A percentile compares a stretch with the other conserved stretches of the same genome.
These are phyloP conservation scores for Bombus ignitus DNA, from an alignment of 1,140 invertebrate genomes.

Conservation along the genomic window DNA sequence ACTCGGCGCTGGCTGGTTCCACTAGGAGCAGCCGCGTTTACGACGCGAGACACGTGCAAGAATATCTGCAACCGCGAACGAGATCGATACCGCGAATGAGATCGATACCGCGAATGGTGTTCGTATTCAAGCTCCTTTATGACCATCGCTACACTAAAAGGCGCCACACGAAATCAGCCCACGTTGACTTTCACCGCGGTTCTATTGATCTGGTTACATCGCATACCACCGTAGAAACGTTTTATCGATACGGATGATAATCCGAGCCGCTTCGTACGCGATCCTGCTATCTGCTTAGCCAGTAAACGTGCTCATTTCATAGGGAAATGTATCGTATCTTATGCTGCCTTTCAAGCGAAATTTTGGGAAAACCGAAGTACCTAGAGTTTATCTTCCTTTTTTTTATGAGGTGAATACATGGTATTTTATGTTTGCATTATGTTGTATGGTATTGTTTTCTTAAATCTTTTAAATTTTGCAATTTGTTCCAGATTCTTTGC, in stretches of 20 bases:
- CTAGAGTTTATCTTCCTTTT: background rate
- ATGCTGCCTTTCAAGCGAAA: background rate
- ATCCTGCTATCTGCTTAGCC: background rate
- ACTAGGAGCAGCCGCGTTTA: constrained; percentile 44
- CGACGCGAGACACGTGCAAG: constrained; percentile 61
- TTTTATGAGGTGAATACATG: background rate
- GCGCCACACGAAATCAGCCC: constrained; percentile 36
- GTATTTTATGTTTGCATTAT: too few species aligned
- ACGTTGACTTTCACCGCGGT: constrained; percentile 34
- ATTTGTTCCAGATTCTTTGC: too few species aligned
- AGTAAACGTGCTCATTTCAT: background rate
- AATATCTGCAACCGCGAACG: constrained; percentile 53
- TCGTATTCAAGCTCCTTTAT: constrained; percentile 57
- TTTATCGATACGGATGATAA: constrained; percentile 37
- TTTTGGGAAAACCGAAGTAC: background rate
- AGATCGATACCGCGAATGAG: constrained; percentile 57
- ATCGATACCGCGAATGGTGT: constrained; percentile 33
- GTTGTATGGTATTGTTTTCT: too few species aligned
- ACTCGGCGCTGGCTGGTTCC: constrained; percentile 22
- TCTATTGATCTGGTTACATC: constrained; percentile 47
- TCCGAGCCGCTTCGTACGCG: constrained; percentile 5
- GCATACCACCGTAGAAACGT: constrained; percentile 4
- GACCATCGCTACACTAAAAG: constrained; percentile 55
- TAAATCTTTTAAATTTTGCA: too few species aligned
- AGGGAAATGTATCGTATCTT: background rate